phyloP scores from a whole-genome alignment of 2,888 invertebrate genomes.

The Amiota minor region DNA sequence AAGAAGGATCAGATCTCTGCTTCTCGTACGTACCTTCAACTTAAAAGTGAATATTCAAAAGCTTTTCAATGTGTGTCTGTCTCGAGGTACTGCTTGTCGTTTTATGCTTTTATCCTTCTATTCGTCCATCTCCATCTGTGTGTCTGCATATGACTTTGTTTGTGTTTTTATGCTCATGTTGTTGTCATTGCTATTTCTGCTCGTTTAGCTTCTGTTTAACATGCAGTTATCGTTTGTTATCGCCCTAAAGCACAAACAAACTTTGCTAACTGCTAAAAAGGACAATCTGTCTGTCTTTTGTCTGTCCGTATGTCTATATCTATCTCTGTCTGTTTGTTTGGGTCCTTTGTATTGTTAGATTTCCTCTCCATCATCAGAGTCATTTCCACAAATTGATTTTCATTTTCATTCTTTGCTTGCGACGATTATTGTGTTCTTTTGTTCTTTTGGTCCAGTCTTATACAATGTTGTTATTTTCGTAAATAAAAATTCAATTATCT shows the following conservation, averaged over 20 bases:
- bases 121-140: not conserved
- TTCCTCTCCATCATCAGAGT: not conserved
- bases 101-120: not conserved
- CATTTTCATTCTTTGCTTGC: too few species aligned
- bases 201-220: slow-evolving; percentile 68
- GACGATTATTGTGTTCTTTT: too few species aligned
- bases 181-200: slow-evolving; percentile 33
- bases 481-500: too few species aligned
- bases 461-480: too few species aligned
- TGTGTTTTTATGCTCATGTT: slow-evolving; percentile 1
- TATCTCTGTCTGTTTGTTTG: not conserved
- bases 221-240: slow-evolving; percentile 72
- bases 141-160: slow-evolving; percentile 18
- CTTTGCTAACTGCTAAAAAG: slow-evolving; percentile 1
- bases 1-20: not conserved
- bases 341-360: not conserved
- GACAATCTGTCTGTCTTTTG: slow-evolving; percentile 5
- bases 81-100: slow-evolving; percentile 31
- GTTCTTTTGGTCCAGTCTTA: too few species aligned
- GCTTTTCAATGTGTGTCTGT: slow-evolving; percentile 52
- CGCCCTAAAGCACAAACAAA: slow-evolving; percentile 59
- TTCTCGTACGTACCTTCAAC: slow-evolving; percentile 49
- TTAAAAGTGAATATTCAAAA: slow-evolving; percentile 66
- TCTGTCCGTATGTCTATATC: not conserved
- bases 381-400: slow-evolving; percentile 1